Evolutionary conservation across 2,797 vertebrate genomes (phyloP).

Genomic region (Crypturellus tataupa): DNA sequence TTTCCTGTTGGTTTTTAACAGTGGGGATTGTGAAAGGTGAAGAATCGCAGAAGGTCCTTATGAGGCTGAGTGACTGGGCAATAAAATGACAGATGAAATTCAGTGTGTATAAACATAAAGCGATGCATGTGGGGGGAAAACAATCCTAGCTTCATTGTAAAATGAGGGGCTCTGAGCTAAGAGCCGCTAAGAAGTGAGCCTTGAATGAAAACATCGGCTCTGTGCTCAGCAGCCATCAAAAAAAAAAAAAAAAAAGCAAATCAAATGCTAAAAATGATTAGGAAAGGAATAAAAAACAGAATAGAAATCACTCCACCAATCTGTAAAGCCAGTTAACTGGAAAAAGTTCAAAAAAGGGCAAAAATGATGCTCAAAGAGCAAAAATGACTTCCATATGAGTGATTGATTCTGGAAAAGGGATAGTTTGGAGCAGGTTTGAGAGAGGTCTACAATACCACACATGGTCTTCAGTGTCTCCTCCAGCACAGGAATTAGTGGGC

Average conservation of each 20-base stretch:
- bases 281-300: background rate
- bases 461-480: background rate
- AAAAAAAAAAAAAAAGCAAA: background rate
- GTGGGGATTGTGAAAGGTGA: conserved; percentile 58
- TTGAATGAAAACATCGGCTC: conserved; percentile 49
- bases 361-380: background rate
- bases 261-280: background rate
- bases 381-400: background rate
- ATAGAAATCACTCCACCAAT: background rate
- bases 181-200: background rate
- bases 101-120: conserved; percentile 53
- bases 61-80: conserved; percentile 56
- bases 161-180: conserved; percentile 6
- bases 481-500: background rate
- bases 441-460: background rate
- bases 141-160: background rate
- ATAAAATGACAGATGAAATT: conserved; percentile 70
- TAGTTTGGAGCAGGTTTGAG: background rate
- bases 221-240: background rate
- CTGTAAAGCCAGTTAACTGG: background rate
- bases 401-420: background rate
- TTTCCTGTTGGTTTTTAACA: conserved; percentile 58
- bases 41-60: conserved; percentile 64
- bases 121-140: background rate
- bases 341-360: background rate